Conservation (phyloP, 2,113 vertebrate species). For the Nesoenas mayeri region DNA sequence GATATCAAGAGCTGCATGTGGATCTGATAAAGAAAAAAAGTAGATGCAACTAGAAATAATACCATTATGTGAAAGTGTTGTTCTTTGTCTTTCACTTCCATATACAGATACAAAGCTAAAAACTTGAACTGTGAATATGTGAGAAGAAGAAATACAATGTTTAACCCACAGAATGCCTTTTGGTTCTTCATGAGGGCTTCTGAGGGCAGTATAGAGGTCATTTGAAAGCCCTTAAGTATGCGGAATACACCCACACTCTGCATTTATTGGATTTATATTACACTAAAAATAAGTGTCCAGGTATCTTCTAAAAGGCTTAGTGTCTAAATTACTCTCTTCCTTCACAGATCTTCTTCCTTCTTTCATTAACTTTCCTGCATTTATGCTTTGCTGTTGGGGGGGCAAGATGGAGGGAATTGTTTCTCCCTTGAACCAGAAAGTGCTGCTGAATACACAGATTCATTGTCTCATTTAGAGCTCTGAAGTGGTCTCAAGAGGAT, state of each 20-base stretch:
- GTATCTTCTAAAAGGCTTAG: not conserved
- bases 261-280: not conserved
- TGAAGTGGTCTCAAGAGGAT: not conserved
- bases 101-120: not conserved
- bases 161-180: not conserved
- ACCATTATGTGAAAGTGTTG: not conserved
- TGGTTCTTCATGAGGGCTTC: not conserved
- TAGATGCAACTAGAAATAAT: not conserved
- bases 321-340: not conserved
- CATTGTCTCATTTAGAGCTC: not conserved
- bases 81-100: not conserved
- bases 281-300: not conserved
- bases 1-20: not conserved
- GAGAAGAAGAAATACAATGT: not conserved
- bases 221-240: not conserved
- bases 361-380: not conserved
- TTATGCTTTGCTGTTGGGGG: not conserved
- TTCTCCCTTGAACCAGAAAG: not conserved
- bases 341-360: not conserved
- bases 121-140: not conserved
- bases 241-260: not conserved
- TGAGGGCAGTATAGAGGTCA: not conserved
- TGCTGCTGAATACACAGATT: not conserved
- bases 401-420: not conserved
- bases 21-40: not conserved